These are phyloP conservation scores for Axis porcinus DNA, from an alignment of 2,113 vertebrate genomes.

Conservation along the genomic window DNA sequence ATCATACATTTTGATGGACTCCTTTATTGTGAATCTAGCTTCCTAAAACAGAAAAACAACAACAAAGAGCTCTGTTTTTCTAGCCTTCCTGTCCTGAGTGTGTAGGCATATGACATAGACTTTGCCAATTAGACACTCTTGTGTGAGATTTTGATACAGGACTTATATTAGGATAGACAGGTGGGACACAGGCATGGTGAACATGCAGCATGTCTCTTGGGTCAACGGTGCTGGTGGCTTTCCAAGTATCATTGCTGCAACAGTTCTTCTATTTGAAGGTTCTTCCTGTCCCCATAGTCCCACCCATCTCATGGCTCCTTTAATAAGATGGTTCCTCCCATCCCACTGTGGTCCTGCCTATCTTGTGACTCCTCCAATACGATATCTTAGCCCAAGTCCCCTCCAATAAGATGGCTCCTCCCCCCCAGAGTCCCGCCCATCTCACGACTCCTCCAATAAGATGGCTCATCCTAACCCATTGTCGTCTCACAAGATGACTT, in stretches of 20 bases:
- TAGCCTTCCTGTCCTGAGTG: neutral
- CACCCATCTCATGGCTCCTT: neutral
- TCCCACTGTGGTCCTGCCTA: neutral
- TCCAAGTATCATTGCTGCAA: too few relatives aligned
- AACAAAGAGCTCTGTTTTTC: neutral
- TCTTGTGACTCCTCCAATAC: neutral
- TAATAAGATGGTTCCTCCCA: neutral
- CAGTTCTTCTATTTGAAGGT: neutral
- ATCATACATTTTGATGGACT: too few relatives aligned
- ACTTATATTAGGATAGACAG: neutral
- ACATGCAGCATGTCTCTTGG: accelerated
- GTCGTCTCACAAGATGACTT: neutral
- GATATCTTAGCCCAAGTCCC: too few relatives aligned
- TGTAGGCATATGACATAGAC: neutral
- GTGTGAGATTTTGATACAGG: neutral
- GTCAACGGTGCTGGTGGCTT: neutral
- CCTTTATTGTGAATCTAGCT: neutral
- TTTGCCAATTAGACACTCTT: neutral
- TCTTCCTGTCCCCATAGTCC: accelerated
- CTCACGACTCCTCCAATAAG: neutral
- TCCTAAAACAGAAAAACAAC: neutral
- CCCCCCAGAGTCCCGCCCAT: neutral
- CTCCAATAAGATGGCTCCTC: too few relatives aligned
- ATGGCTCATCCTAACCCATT: too few relatives aligned
- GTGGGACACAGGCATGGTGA: neutral